Evolutionary conservation across 2,888 invertebrate genomes (phyloP).

Genomic region (Tridacna crocea): DNA sequence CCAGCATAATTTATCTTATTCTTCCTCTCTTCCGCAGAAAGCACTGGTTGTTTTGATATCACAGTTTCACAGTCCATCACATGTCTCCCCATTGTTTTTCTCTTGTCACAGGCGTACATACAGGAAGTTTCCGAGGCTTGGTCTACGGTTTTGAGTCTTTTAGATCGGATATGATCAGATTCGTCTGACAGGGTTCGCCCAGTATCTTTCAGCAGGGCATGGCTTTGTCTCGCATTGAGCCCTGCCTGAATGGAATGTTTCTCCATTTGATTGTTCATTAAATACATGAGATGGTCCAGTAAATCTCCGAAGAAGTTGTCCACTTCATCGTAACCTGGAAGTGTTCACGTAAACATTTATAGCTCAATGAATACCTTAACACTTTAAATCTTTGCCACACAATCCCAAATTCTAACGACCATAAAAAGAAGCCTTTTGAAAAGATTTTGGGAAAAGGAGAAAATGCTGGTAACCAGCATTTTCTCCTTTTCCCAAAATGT

Average conservation of each 20-base stretch:
- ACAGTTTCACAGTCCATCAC: conserved; percentile 19
- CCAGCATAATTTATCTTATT: conserved; percentile 57
- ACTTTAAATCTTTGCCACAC: too few relatives aligned
- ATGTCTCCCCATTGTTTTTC: conserved; percentile 8
- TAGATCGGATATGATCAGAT: conserved; percentile 52
- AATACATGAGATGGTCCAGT: conserved; percentile 67
- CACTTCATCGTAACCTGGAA: conserved; percentile 75
- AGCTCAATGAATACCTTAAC: too few relatives aligned
- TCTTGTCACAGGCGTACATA: conserved; percentile 27
- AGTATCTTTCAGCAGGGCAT: conserved; percentile 48
- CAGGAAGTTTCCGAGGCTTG: conserved; percentile 44
- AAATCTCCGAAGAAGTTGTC: conserved; percentile 75
- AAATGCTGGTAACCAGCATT: too few relatives aligned
- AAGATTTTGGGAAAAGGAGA: too few relatives aligned
- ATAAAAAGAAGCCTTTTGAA: too few relatives aligned
- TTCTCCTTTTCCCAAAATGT: too few relatives aligned
- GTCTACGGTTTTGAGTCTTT: conserved; percentile 62
- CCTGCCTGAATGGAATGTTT: conserved; percentile 51
- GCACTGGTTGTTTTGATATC: conserved; percentile 14
- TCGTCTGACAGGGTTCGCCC: conserved; percentile 57
- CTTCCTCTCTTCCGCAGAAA: conserved; percentile 27
- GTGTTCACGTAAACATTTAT: too few relatives aligned
- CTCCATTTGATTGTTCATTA: conserved; percentile 67
- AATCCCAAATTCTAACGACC: too few relatives aligned
- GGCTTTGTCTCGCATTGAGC: conserved; percentile 31